phyloP scores from a whole-genome alignment of 1,140 invertebrate species.

The Oncopeltus fasciatus region DNA sequence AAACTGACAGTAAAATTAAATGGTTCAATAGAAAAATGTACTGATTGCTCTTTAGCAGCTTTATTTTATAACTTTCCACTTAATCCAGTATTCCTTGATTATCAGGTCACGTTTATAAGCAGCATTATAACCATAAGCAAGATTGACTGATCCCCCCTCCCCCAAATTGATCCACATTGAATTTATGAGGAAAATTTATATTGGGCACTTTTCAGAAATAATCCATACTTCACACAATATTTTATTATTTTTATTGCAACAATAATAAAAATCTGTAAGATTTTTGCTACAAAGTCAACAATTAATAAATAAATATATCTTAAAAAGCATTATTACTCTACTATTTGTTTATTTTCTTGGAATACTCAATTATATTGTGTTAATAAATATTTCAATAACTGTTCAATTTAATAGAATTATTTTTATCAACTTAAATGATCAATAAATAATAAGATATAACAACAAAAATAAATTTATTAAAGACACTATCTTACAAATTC shows the following conservation, averaged over 20 bases:
- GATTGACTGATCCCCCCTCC: too few relatives aligned
- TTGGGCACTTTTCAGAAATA: too few relatives aligned
- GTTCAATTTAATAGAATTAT: background rate
- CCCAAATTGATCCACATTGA: too few relatives aligned
- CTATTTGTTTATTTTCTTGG: background rate
- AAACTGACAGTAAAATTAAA: too few relatives aligned
- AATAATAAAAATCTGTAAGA: conserved; percentile 1
- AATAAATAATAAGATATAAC: conserved; percentile 4
- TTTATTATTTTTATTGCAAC: conserved; percentile 7
- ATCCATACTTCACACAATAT: too few relatives aligned
- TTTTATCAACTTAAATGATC: background rate
- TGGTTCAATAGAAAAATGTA: too few relatives aligned
- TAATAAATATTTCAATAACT: background rate
- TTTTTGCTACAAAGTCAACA: background rate
- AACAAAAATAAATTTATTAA: conserved; percentile 4
- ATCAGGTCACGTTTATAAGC: too few relatives aligned
- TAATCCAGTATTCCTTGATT: too few relatives aligned
- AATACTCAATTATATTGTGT: background rate
- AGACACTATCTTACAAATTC: conserved; percentile 1
- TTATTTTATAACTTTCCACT: too few relatives aligned
- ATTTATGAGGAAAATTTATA: too few relatives aligned
- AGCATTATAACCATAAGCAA: too few relatives aligned
- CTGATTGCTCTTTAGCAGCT: too few relatives aligned
- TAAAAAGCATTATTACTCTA: background rate
- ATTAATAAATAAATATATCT: conserved; percentile 6